Conservation (phyloP, 2,888 invertebrate species). For the Hydrotaea diabolus region DNA sequence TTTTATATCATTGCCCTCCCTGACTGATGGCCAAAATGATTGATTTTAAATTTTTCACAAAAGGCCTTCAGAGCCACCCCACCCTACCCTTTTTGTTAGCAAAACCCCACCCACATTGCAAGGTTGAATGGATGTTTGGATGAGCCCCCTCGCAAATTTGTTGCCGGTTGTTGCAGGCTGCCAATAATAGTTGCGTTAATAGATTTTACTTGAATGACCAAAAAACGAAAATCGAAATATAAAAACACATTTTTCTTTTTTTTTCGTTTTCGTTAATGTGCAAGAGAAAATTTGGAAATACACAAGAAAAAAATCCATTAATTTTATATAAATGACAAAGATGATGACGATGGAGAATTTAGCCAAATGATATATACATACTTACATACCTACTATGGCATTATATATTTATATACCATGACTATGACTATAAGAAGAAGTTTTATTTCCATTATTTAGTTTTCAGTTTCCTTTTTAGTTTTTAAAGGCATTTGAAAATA, state of each 20-base stretch:
- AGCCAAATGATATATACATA: constrained; percentile 6
- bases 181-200: constrained; percentile 5
- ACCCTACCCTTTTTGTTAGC: neutral
- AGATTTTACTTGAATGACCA: constrained; percentile 15
- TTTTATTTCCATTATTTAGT: constrained; percentile 14
- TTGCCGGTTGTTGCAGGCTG: neutral
- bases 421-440: constrained; percentile 21
- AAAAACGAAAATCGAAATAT: neutral
- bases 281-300: neutral
- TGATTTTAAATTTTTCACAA: constrained; percentile 8
- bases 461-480: neutral
- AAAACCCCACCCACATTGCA: neutral
- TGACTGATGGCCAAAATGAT: neutral
- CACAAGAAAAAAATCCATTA: constrained; percentile 11
- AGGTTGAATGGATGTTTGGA: neutral
- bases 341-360: neutral
- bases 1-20: neutral
- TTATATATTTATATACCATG: constrained; percentile 7
- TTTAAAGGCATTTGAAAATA: no score
- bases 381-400: neutral
- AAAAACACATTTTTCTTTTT: neutral
- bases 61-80: neutral
- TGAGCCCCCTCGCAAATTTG: neutral
- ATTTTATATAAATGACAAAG: constrained; percentile 35
- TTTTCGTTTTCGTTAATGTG: neutral